Evolutionary conservation across 2,888 invertebrate species (phyloP).

Genomic region (Dendrolimus pini): DNA sequence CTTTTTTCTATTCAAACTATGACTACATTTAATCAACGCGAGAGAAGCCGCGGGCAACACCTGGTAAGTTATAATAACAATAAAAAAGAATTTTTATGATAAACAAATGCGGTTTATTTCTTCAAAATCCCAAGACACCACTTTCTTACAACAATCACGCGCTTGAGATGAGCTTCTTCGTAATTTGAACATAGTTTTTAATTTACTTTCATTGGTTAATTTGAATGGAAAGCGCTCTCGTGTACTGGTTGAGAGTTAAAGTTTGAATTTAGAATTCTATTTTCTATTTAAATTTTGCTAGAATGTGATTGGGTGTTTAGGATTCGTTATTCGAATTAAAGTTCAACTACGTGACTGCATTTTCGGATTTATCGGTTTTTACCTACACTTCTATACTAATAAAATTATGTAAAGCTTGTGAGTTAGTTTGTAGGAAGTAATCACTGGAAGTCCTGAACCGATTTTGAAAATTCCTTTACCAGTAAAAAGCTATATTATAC

Average conservation of each 20-base stretch:
- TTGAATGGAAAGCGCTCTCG: constrained; percentile 21
- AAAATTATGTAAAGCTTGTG: too few relatives aligned
- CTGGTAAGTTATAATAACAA: not conserved
- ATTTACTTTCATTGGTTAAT: constrained; percentile 33
- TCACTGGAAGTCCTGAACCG: too few relatives aligned
- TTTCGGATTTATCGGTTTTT: too few relatives aligned
- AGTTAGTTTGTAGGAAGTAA: too few relatives aligned
- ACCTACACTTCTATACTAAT: too few relatives aligned
- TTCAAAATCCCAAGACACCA: constrained; percentile 30
- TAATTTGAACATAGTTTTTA: constrained; percentile 32
- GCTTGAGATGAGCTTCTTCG: constrained; percentile 32
- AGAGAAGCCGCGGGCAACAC: too few relatives aligned
- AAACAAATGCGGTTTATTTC: constrained; percentile 22
- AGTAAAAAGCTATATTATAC: too few relatives aligned
- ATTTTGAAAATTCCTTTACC: too few relatives aligned
- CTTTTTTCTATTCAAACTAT: too few relatives aligned
- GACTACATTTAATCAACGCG: too few relatives aligned
- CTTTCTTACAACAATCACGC: constrained; percentile 34
- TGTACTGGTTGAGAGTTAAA: not conserved
- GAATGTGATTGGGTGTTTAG: not conserved
- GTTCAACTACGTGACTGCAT: too few relatives aligned
- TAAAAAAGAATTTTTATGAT: not conserved
- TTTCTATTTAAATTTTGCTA: not conserved
- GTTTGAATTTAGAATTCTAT: not conserved
- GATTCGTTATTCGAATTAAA: not conserved